Percentiles rank a stretch among this genome's conserved stretches.
These are phyloP conservation scores for Altica lythri DNA, from an alignment of 2,888 invertebrate genomes.

Conservation along the genomic window DNA sequence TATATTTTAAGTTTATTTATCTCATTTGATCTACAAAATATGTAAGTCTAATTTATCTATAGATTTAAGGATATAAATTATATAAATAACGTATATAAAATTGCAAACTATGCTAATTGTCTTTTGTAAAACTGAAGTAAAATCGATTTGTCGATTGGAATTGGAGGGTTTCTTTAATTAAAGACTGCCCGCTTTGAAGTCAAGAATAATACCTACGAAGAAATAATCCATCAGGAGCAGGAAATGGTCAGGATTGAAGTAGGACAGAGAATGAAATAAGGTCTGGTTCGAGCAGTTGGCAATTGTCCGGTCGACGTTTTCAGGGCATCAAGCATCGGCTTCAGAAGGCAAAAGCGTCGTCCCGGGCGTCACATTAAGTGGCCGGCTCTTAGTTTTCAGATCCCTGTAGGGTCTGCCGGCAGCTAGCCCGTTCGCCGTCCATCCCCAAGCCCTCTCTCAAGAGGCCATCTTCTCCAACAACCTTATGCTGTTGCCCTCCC, in stretches of 20 bases:
- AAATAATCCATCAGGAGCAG: conserved; percentile 32
- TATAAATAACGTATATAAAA: too few species aligned
- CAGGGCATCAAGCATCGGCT: conserved; percentile 26
- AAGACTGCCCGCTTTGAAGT: conserved; percentile 17
- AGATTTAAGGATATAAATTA: too few species aligned
- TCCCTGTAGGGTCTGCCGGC: conserved; percentile 51
- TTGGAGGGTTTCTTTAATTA: conserved; percentile 21
- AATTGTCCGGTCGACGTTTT: neutral
- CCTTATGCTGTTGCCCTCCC: conserved; percentile 41
- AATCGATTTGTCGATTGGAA: neutral
- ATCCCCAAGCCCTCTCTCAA: conserved; percentile 52
- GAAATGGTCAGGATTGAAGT: conserved; percentile 34
- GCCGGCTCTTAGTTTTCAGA: conserved; percentile 58
- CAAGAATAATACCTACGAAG: conserved; percentile 27
- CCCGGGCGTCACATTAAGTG: conserved; percentile 60
- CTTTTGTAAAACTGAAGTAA: too few species aligned
- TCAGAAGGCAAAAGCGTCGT: conserved; percentile 42
- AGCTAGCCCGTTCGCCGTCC: conserved; percentile 32
- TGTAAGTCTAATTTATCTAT: too few species aligned
- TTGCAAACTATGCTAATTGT: too few species aligned
- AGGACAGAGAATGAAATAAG: conserved; percentile 30
- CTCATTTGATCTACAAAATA: too few species aligned
- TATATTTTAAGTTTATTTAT: too few species aligned
- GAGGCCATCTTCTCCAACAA: conserved; percentile 51
- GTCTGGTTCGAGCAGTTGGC: conserved; percentile 33